phyloP scores from a whole-genome alignment of 2,797 vertebrate species.

The Ataeniobius toweri region DNA sequence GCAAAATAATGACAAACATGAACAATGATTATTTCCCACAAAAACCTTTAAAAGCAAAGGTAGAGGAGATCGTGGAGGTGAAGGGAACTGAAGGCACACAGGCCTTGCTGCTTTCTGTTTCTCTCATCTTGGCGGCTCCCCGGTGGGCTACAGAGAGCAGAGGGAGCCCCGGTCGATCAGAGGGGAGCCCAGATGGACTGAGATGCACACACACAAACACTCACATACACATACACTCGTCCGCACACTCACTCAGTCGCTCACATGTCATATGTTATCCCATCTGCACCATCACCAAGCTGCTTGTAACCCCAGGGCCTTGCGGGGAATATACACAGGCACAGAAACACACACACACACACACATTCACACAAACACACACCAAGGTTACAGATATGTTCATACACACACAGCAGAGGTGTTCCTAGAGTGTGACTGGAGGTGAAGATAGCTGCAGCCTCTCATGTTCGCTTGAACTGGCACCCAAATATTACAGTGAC shows the following conservation, averaged over 20 bases:
- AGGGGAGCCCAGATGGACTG: slow-evolving; percentile 85
- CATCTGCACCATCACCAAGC: slow-evolving; percentile 85
- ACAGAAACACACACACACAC: slow-evolving; percentile 24
- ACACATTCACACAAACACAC: slow-evolving; percentile 37
- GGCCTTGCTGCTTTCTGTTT: slow-evolving; percentile 16
- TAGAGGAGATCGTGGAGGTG: slow-evolving; percentile 34
- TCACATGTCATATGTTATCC: slow-evolving; percentile 88
- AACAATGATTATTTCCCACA: neutral
- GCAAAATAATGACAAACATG: neutral
- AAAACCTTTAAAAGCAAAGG: neutral
- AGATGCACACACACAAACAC: slow-evolving; percentile 54
- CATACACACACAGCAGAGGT: slow-evolving; percentile 47
- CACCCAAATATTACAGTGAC: neutral
- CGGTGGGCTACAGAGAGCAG: slow-evolving; percentile 71
- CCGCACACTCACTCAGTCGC: slow-evolving; percentile 62
- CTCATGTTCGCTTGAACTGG: slow-evolving; percentile 45
- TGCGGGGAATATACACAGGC: slow-evolving; percentile 39
- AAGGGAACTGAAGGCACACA: slow-evolving; percentile 42
- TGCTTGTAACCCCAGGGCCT: slow-evolving; percentile 81
- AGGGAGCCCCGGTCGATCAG: slow-evolving; percentile 81
- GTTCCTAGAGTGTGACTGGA: slow-evolving; percentile 53
- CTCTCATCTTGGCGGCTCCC: slow-evolving; percentile 55
- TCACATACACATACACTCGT: slow-evolving; percentile 40
- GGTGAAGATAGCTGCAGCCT: slow-evolving; percentile 54
- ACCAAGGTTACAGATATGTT: slow-evolving; percentile 45